Conservation (phyloP, 2,113 vertebrate species). For the Dinomys branickii region DNA sequence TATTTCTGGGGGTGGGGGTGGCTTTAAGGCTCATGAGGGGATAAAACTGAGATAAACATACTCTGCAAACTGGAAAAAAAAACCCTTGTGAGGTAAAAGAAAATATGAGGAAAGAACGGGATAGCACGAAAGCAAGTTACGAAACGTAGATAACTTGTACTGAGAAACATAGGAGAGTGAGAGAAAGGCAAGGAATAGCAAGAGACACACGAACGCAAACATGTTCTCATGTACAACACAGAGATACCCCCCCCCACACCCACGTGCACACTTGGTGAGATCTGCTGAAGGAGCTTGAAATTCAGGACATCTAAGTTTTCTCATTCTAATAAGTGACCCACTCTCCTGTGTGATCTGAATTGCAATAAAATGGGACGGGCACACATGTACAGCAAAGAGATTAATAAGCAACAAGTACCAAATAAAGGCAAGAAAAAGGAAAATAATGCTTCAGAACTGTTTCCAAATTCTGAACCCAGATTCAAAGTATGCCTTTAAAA, state of each 20-base stretch:
- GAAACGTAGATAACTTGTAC: neutral
- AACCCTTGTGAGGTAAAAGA: neutral
- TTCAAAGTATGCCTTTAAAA: neutral
- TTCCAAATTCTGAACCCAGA: neutral
- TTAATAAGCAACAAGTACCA: neutral
- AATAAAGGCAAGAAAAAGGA: neutral
- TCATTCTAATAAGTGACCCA: neutral
- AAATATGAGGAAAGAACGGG: neutral
- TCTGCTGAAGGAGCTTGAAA: conserved; percentile 12
- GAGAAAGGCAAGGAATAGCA: neutral
- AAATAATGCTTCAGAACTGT: neutral
- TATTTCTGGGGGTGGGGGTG: neutral
- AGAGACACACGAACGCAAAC: neutral
- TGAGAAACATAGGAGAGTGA: neutral
- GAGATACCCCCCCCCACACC: too few species aligned
- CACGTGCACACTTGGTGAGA: neutral
- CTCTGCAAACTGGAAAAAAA: neutral
- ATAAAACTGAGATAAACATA: neutral
- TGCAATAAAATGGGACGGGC: neutral
- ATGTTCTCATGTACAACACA: neutral
- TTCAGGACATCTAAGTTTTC: neutral
- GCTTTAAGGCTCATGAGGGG: neutral
- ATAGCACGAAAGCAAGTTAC: neutral
- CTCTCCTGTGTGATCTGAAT: neutral
- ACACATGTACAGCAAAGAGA: neutral